phyloP scores from a whole-genome alignment of 2,113 vertebrate genomes.

The Heterotis niloticus region DNA sequence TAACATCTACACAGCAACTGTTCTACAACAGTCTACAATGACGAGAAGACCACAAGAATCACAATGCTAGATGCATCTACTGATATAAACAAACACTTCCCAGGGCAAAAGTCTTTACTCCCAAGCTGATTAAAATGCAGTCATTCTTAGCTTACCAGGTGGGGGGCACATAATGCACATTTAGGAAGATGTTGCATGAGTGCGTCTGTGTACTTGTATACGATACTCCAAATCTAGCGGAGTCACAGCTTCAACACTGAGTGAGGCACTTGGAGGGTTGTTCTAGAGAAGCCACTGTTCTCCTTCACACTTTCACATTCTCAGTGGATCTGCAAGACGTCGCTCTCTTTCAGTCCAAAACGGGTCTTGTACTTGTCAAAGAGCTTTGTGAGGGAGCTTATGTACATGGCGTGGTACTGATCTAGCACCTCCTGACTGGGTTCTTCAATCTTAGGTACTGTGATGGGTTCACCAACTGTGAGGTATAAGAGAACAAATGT shows the following conservation, averaged over 20 bases:
- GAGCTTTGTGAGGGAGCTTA: constrained; percentile 77
- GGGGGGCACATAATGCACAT: neutral
- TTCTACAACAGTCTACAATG: neutral
- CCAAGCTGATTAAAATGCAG: constrained; percentile 34
- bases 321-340: constrained; percentile 80
- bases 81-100: neutral
- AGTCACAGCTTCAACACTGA: constrained; percentile 32
- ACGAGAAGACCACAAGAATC: neutral
- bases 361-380: constrained; percentile 88
- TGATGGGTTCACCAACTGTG: constrained; percentile 92
- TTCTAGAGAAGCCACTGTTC: constrained; percentile 32
- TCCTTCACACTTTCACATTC: neutral
- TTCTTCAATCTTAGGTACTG: constrained; percentile 79
- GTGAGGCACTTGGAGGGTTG: constrained; percentile 37
- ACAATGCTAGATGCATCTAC: neutral
- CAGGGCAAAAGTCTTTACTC: neutral
- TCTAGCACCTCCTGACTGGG: constrained; percentile 79
- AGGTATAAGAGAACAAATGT: neutral
- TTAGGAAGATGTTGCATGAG: constrained; percentile 25
- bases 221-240: constrained; percentile 45
- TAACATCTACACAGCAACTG: neutral
- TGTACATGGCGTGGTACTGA: constrained; percentile 84
- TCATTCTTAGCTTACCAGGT: neutral
- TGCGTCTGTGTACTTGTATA: constrained; percentile 32
- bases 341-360: constrained; percentile 78